Percentiles rank a stretch among this genome's conserved stretches.
phyloP scores from a whole-genome alignment of 35 echinoderm and acorn worm species.

The Amphiura filiformis region DNA sequence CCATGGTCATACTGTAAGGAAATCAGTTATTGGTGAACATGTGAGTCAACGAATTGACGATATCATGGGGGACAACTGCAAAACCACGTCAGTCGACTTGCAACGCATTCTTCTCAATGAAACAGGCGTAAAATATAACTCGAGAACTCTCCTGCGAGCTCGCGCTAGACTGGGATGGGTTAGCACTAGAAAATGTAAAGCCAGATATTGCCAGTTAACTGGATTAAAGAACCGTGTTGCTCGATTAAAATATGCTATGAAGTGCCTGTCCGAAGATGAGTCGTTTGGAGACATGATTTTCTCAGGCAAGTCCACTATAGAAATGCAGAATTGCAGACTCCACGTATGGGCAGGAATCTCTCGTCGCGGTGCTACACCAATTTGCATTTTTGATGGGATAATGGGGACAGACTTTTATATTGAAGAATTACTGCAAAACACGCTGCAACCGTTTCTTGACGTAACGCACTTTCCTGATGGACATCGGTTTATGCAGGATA shows the following conservation, averaged over 20 bases:
- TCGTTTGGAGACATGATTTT: constrained; percentile 62
- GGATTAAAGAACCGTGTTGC: neutral
- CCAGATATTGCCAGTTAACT: constrained; percentile 29
- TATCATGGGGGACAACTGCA: neutral
- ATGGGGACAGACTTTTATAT: constrained; percentile 22
- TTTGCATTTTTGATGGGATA: constrained; percentile 25
- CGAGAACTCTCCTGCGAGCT: too few species aligned
- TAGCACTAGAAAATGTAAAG: constrained; percentile 10
- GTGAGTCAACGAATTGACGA: too few species aligned
- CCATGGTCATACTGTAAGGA: too few species aligned
- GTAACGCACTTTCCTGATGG: neutral
- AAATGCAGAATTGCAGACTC: constrained; percentile 49
- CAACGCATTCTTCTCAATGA: neutral
- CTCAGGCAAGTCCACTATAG: constrained; percentile 44
- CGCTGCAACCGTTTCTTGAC: constrained; percentile 33
- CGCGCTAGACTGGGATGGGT: constrained; percentile 50
- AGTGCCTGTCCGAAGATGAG: neutral
- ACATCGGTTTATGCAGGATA: constrained; percentile 23
- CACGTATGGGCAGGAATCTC: constrained; percentile 44
- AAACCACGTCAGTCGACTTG: constrained; percentile 20
- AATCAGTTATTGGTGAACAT: too few species aligned
- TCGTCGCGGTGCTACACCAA: neutral
- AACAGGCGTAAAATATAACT: too few species aligned
- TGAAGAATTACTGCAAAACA: neutral
- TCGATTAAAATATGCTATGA: constrained; percentile 15